Evolutionary conservation across 2,797 vertebrate genomes (phyloP), one percentile per base, ranked within the genome.

Genomic region (Anguilla megastoma): DNA sequence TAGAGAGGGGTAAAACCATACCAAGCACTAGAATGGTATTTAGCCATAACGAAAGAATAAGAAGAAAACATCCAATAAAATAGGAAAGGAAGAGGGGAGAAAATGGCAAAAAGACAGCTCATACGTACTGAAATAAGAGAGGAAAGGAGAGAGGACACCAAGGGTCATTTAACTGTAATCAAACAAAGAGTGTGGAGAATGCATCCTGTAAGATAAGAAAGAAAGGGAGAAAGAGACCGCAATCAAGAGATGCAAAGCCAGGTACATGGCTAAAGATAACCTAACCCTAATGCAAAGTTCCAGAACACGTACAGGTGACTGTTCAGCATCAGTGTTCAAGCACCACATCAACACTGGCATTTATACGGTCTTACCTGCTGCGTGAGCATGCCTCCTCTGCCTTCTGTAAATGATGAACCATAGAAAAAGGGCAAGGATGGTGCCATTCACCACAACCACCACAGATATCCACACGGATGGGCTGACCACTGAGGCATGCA

Each of bases 361-460:
- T 74, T 71, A 76, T 36, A 16, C 14, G 4, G 66, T 1, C 60
- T 90, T 91, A 95, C 95, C 95, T 33, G 93, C 45, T 45, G 24
- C 84, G 33, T 50, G 90, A 56, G 79, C 84, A 86, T 1, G 71
- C 33, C 91, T 89, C 30, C 0, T 87, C 79, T 93, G 92, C 18
- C 85, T 86, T 90, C 85, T 95, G 91, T 90, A 95, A 27, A 96
- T 92, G 89, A 95, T 58, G 71, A 94, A 84, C 95, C 95, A 96
- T 21, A 96, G 86, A 30, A 85, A 86, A 85, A 96, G 89, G 48
- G 90, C 90, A 90, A 96, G 1, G 71, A 94, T 24, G 54, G 93
- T 94, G 0, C 92, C 93, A 86, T 92, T 45, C 0, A 76, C 88
- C n/a, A 89, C 79, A 89, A 95, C 82, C 16, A 85, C 89, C 89